Evolutionary conservation across 2,888 invertebrate genomes (phyloP).

Genomic region (Pimpla rufipes): DNA sequence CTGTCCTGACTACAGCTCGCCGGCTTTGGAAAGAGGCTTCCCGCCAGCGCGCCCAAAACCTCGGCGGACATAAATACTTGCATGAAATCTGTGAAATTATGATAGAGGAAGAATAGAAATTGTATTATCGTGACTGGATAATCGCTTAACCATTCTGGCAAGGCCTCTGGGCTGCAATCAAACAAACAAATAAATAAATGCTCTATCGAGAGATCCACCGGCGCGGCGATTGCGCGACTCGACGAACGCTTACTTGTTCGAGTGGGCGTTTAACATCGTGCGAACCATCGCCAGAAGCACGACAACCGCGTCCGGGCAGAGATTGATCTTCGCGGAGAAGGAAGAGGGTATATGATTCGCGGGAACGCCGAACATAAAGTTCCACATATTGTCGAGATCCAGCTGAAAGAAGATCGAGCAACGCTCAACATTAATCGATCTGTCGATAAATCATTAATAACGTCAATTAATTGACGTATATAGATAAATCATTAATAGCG

Average conservation of each 20-base stretch:
- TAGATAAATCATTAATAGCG: no score
- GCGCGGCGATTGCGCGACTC: neutral
- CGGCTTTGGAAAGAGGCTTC: slow-evolving; percentile 92
- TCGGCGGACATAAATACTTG: slow-evolving; percentile 96
- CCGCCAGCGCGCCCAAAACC: slow-evolving; percentile 94
- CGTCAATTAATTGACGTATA: neutral
- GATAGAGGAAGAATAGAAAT: slow-evolving; percentile 97
- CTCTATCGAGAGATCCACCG: slow-evolving; percentile 27
- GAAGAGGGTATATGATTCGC: slow-evolving; percentile 88
- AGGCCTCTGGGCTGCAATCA: slow-evolving; percentile 86
- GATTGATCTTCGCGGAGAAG: slow-evolving; percentile 89
- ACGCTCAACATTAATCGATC: neutral
- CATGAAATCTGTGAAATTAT: slow-evolving; percentile 97
- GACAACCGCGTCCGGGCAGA: slow-evolving; percentile 97
- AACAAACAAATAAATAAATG: slow-evolving; percentile 36
- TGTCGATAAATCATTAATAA: neutral
- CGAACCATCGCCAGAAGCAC: slow-evolving; percentile 95
- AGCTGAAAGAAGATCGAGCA: slow-evolving; percentile 83
- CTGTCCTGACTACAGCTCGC: slow-evolving; percentile 89
- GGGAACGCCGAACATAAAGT: slow-evolving; percentile 95
- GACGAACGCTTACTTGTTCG: slow-evolving; percentile 81
- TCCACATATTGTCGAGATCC: slow-evolving; percentile 95
- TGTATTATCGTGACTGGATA: slow-evolving; percentile 94
- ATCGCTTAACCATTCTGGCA: slow-evolving; percentile 91
- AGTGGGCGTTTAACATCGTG: slow-evolving; percentile 88